Evolutionary conservation across 2,888 invertebrate species (phyloP), one percentile per base, ranked within the genome.

Genomic region (Linnaemya vulpina): DNA sequence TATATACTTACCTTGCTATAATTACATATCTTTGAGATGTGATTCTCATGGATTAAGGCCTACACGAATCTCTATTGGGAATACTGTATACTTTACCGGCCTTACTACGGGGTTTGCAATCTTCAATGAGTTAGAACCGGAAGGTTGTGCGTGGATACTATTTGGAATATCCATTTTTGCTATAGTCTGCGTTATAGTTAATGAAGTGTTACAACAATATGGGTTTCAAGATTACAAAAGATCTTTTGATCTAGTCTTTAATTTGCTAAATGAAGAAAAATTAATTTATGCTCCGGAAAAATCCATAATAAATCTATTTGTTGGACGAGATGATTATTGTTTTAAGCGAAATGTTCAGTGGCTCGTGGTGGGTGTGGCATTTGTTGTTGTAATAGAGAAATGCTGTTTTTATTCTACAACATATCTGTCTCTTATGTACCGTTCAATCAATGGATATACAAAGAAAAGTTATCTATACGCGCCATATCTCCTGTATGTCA

Each of bases 211-310:
- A 9, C 90, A 91, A 60, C 89, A 90, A 71, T 67, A 88, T 67
- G 86, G 84, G 25, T 53, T 87, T 7, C 86, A 90, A 40, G 87
- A 90, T 87, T 91, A 91, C 63, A 91, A 90, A 79, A 76, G 88
- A 68, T 90, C 90, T 1, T 83, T 85, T 38, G 90, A 91, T 86
- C 60, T 90, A 67, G 90, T 90, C n/a, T 90, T 90, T 25, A 89
- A 90, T 84, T 86, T 90, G 17, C 83, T 90, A 25, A 90, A 90
- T 68, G 91, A 90, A 55, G 90, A 90, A 65, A 87, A 88, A 17
- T 73, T 90, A 49, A 87, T 89, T 2, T 90, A 89, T 25, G 86
- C 89, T 67, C 87, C 87, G 0, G 88, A 85, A 1, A 88, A 88
- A 70, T 83, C 90, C 0, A 78, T 90, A 3, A 78, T 88, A 9